These are phyloP conservation scores for Polyergus mexicanus DNA, from an alignment of 1,140 invertebrate genomes.

Conservation along the genomic window DNA sequence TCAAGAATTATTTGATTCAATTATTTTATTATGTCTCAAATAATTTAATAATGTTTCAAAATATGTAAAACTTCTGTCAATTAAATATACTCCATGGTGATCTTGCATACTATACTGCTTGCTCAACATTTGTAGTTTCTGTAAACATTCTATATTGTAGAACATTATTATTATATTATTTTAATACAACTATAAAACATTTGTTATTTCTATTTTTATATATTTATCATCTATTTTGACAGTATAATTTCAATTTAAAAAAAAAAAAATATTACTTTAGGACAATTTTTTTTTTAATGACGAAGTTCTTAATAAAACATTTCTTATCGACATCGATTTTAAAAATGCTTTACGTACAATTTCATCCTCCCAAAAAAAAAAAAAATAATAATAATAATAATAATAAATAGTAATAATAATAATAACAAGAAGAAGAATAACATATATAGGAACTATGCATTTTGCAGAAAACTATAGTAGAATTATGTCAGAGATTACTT, in stretches of 20 bases:
- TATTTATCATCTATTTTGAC: background rate
- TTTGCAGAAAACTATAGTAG: too few species aligned
- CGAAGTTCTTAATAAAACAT: too few species aligned
- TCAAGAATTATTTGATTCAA: conserved; percentile 97
- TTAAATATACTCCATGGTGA: conserved; percentile 94
- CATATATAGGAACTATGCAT: background rate
- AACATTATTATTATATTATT: conserved; percentile 18
- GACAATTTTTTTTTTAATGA: too few species aligned
- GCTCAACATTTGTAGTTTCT: conserved; percentile 89
- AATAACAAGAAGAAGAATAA: too few species aligned
- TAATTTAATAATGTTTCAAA: conserved; percentile 99
- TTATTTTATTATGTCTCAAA: conserved; percentile 96
- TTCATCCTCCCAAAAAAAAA: too few species aligned
- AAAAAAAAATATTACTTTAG: too few species aligned
- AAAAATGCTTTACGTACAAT: background rate
- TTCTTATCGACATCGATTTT: conserved; percentile 7
- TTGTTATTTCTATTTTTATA: background rate
- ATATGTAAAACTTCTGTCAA: conserved; percentile 98
- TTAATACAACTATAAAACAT: background rate
- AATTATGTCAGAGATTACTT: too few species aligned
- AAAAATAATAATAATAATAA: too few species aligned
- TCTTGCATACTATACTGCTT: conserved; percentile 91
- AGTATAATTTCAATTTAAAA: background rate
- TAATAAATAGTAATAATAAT: too few species aligned
- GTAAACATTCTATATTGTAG: conserved; percentile 92